Conservation (phyloP, 2,797 vertebrate species). For the Scyliorhinus canicula region DNA sequence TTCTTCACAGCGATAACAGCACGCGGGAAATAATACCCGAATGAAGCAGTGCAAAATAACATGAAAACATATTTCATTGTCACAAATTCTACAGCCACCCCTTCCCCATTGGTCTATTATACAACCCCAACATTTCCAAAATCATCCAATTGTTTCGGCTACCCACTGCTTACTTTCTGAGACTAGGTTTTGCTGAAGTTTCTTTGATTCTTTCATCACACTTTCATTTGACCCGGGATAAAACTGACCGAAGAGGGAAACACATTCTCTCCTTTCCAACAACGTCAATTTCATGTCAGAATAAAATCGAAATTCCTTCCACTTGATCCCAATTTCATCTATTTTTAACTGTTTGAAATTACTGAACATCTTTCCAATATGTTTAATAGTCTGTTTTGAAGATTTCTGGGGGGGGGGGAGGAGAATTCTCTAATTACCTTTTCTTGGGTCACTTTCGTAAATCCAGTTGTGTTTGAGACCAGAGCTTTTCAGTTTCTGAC, state of each 20-base stretch:
- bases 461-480: background rate
- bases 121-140: background rate
- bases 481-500: background rate
- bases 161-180: background rate
- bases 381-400: background rate
- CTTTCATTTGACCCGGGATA: background rate
- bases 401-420: background rate
- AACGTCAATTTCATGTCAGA: background rate
- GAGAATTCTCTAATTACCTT: background rate
- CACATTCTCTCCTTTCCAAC: background rate
- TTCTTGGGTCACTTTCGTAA: background rate
- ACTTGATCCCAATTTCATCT: background rate
- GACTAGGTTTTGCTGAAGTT: background rate
- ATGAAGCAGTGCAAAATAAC: background rate
- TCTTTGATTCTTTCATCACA: too few species aligned
- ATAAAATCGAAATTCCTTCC: background rate
- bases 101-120: too few species aligned
- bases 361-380: background rate
- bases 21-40: background rate
- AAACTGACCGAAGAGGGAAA: too few species aligned
- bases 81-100: background rate
- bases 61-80: background rate
- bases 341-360: background rate
- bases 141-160: background rate
- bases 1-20: background rate